These are phyloP conservation scores for Girardinus metallicus DNA, from an alignment of 2,797 vertebrate genomes.

Conservation along the genomic window DNA sequence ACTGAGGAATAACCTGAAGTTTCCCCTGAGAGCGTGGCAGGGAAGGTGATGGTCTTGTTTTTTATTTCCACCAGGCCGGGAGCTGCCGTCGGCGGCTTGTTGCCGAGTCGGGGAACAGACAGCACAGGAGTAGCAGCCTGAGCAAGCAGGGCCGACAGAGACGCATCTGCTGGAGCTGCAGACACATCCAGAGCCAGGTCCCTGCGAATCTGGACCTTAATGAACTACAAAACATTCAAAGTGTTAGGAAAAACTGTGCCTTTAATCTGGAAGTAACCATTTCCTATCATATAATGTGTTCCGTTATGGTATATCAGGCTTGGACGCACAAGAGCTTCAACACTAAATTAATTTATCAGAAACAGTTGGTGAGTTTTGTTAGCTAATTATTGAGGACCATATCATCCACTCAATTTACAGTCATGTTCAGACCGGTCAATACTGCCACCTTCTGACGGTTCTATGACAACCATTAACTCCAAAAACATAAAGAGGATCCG, in stretches of 20 bases:
- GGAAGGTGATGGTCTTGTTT: constrained; percentile 86
- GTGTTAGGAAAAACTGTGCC: neutral
- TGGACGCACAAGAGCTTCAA: neutral
- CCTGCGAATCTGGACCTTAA: constrained; percentile 90
- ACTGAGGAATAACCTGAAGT: constrained; percentile 83
- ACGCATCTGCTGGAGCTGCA: constrained; percentile 59
- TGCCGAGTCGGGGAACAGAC: constrained; percentile 67
- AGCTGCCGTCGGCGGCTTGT: constrained; percentile 52
- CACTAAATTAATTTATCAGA: neutral
- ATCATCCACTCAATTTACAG: neutral
- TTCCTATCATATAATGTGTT: neutral
- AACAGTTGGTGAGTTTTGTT: neutral
- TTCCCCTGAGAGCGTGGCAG: constrained; percentile 82
- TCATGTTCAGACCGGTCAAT: neutral
- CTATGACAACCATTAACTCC: neutral
- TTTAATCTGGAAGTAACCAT: no score
- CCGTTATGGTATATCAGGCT: neutral
- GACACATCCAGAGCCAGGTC: constrained; percentile 75
- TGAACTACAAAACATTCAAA: constrained; percentile 71
- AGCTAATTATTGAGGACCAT: neutral
- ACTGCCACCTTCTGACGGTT: neutral
- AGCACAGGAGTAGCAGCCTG: constrained; percentile 77
- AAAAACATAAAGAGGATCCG: neutral
- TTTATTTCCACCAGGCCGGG: constrained; percentile 82
- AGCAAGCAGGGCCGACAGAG: constrained; percentile 64